Evolutionary conservation across 2,888 invertebrate genomes (phyloP).

Genomic region (Scaptomyza flava): DNA sequence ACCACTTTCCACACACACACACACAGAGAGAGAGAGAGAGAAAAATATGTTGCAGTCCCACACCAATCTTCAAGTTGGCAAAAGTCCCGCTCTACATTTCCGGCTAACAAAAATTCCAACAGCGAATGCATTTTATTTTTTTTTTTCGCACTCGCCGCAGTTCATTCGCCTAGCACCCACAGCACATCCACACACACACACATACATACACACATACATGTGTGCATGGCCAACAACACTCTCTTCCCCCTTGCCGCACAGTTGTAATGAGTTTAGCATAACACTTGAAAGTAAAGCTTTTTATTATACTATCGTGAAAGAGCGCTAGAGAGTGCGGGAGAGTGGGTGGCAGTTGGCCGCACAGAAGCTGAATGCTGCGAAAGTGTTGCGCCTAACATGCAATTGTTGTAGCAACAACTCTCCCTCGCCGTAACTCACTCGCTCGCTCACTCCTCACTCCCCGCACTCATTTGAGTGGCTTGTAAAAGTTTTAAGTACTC

Average conservation of each 20-base stretch:
- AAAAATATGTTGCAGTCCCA: conserved; percentile 19
- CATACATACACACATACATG: not conserved
- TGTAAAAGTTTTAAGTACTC: conserved; percentile 77
- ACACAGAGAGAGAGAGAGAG: too few species aligned
- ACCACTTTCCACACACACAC: conserved; percentile 27
- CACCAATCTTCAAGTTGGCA: conserved; percentile 3
- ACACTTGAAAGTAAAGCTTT: conserved; percentile 10
- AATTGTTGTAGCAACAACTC: conserved; percentile 45
- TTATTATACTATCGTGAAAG: not conserved
- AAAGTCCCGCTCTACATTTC: conserved; percentile 14
- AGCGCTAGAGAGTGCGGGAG: not conserved
- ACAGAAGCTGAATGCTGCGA: conserved; percentile 57
- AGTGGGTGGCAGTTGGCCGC: conserved; percentile 10
- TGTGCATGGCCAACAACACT: not conserved
- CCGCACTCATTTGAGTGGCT: conserved; percentile 52
- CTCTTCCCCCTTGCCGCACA: not conserved
- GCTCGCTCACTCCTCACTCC: not conserved
- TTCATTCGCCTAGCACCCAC: conserved; percentile 30
- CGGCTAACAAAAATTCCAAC: conserved; percentile 41
- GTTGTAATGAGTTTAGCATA: conserved; percentile 55
- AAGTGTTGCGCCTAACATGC: conserved; percentile 63
- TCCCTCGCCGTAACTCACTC: not conserved
- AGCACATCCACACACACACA: not conserved
- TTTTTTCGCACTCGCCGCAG: conserved; percentile 23
- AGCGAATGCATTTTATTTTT: conserved; percentile 2